Base-by-base conservation (phyloP, 2,888 invertebrate genomes). In the Pheosia gnoma region DNA sequence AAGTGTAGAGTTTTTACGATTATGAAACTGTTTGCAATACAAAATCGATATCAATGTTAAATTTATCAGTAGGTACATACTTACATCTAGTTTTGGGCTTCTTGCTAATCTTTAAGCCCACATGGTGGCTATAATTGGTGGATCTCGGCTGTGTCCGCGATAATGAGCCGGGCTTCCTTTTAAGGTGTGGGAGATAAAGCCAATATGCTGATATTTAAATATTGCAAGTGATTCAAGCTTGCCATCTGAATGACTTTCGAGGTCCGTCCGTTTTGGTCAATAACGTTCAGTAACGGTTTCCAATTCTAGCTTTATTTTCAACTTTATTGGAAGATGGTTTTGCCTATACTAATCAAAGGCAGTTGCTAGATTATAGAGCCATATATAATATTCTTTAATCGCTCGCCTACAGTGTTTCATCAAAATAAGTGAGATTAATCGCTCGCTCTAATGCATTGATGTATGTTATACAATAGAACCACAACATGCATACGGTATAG, bases 401-500 rank as follows among this genome's bases (percentile, higher is more conserved):
- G 79, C 85, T 81, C 81, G 75, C 80, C 80, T 70, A 83, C 72
- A 84, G 80, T 68, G 59, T 70, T 71, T 71, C 70, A 81, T 82
- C 84, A 88, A 87, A 89, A 91, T 86, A 80, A 78, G 70, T 77
- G 71, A 83, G 84, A 86, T 90, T 91, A 91, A 91, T 90, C 87
- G 83, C 62, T 90, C 87, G 83, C 62, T 81, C 83, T 91, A 91
- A 92, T 92, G 91, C 90, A 85, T 89, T 80, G 86, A 85, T 86
- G 86, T 83, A 81, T 84, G 84, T 85, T 79, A 39, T 39, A 91
- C 88, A 88, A 89, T 89, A 83, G 78, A 81, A 88, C 89, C 90
- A 86, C 90, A 88, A 88, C 87, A 87, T 90, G 90, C 90, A 89
- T 87, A 89, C 85, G 83, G 85, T 90, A 89, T 87, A 89, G 85